phyloP scores from a whole-genome alignment of 2,113 vertebrate species.

The Atrichornis clamosus region DNA sequence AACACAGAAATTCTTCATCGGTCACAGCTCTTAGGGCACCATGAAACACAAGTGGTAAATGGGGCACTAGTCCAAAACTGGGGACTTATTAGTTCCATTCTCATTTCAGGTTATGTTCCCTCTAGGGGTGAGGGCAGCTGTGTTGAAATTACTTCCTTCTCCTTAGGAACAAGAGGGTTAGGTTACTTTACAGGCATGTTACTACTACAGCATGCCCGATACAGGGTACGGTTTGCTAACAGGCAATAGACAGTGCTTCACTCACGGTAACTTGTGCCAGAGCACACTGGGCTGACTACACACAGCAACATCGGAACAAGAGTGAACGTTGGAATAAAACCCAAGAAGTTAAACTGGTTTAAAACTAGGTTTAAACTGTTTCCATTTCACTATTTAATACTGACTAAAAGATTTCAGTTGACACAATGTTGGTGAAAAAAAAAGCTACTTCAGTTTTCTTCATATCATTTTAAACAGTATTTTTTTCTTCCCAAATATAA shows the following conservation, averaged over 20 bases:
- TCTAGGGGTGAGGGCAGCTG: rapidly evolving
- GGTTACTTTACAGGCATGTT: not conserved
- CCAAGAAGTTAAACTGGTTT: not conserved
- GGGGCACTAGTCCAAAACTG: not conserved
- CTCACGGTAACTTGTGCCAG: not conserved
- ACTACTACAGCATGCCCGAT: rapidly evolving
- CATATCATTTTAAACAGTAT: not conserved
- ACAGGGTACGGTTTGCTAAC: not conserved
- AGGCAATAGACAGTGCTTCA: not conserved
- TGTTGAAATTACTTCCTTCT: not conserved
- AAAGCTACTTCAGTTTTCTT: not conserved
- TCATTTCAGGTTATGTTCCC: not conserved
- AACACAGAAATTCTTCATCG: not conserved
- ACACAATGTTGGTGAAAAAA: not conserved
- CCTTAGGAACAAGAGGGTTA: not conserved
- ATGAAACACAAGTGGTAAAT: not conserved
- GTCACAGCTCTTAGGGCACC: not conserved
- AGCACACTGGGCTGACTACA: not conserved
- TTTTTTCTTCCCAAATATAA: not conserved
- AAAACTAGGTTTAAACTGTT: not conserved
- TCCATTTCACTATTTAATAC: not conserved
- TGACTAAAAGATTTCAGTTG: not conserved
- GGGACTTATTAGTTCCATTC: not conserved
- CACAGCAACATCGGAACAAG: not conserved
- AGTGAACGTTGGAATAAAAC: not conserved